Evolutionary conservation across 1,140 invertebrate species (phyloP).

Genomic region (Archivesica marissinica): DNA sequence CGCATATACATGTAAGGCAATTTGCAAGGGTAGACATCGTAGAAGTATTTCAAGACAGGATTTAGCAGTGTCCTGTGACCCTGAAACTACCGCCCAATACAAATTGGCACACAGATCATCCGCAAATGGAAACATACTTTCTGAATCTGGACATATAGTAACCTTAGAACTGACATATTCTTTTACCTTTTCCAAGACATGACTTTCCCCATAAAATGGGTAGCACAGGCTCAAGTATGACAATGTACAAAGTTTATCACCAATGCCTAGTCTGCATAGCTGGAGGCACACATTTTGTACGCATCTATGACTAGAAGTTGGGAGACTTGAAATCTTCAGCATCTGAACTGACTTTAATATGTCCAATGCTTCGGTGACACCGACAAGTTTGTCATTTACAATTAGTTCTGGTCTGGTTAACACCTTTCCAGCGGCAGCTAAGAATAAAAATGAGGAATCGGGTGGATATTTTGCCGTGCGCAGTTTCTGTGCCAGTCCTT

Average conservation of each 20-base stretch:
- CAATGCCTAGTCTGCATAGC: background rate
- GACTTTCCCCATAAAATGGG: background rate
- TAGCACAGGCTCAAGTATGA: background rate
- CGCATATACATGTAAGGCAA: background rate
- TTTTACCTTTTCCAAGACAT: background rate
- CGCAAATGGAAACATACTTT: background rate
- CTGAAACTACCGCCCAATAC: background rate
- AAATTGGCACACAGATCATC: background rate
- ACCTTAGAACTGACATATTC: background rate
- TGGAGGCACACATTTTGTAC: background rate
- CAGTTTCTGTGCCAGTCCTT: background rate
- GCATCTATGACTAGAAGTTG: background rate
- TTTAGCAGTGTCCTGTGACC: background rate
- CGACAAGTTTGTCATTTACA: background rate
- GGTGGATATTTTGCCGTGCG: background rate
- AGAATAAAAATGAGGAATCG: background rate
- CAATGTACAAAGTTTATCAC: background rate
- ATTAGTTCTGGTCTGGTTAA: background rate
- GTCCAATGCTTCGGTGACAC: background rate
- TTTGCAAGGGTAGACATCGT: background rate
- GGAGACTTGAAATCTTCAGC: background rate
- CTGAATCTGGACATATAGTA: background rate
- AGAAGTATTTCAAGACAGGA: background rate
- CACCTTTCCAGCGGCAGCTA: background rate
- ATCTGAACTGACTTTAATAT: background rate